Evolutionary conservation across 2,888 invertebrate genomes (phyloP).

Genomic region (Pandemis cinnamomeana): DNA sequence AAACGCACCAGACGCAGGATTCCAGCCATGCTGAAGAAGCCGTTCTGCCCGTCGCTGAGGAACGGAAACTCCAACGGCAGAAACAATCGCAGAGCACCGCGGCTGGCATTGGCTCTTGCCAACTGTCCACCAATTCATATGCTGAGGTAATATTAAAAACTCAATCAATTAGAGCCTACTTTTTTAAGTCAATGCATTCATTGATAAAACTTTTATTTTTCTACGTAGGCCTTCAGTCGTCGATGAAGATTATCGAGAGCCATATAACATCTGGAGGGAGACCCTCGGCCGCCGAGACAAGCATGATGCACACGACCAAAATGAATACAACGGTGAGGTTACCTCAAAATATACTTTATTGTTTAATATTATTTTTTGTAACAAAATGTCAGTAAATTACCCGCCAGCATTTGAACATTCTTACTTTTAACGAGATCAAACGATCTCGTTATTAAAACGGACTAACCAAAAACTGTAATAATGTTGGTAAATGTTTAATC

Average conservation of each 20-base stretch:
- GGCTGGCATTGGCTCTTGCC: slow-evolving; percentile 73
- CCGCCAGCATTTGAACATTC: not conserved
- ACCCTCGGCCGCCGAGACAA: slow-evolving; percentile 77
- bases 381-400: not conserved
- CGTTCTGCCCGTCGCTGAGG: slow-evolving; percentile 74
- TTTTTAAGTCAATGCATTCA: not conserved
- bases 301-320: slow-evolving; percentile 70
- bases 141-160: slow-evolving; percentile 63
- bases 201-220: slow-evolving; percentile 43
- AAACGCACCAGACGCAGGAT: slow-evolving; percentile 72
- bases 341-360: not conserved
- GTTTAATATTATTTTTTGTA: not conserved
- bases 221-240: slow-evolving; percentile 75
- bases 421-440: slow-evolving; percentile 8
- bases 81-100: slow-evolving; percentile 78
- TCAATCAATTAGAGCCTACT: not conserved
- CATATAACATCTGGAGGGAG: slow-evolving; percentile 80
- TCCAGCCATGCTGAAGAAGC: slow-evolving; percentile 77
- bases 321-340: slow-evolving; percentile 76
- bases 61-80: slow-evolving; percentile 64
- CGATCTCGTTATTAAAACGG: not conserved
- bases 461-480: slow-evolving; percentile 56
- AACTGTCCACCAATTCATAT: slow-evolving; percentile 80
- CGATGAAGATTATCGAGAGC: slow-evolving; percentile 79
- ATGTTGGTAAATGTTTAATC: slow-evolving; percentile 56